Percentiles rank a stretch among this genome's conserved stretches.
These are phyloP conservation scores for Peucedramus taeniatus DNA, from an alignment of 2,113 vertebrate species.

Conservation along the genomic window DNA sequence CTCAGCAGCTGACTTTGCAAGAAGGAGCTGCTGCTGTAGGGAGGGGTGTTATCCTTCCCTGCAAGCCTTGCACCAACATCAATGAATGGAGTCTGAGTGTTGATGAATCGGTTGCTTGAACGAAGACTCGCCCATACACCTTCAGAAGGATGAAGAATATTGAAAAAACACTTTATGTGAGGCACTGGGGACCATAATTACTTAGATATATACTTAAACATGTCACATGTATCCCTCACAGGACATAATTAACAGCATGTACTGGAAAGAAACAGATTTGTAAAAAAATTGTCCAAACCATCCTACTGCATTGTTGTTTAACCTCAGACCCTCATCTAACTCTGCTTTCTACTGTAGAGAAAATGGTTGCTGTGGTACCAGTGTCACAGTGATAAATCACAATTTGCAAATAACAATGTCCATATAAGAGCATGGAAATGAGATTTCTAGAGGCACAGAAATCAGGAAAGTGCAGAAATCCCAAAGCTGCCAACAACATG, in stretches of 20 bases:
- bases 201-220: background rate
- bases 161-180: background rate
- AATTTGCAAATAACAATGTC: background rate
- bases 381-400: background rate
- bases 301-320: background rate
- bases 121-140: slow-evolving; percentile 97
- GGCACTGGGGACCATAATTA: background rate
- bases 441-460: background rate
- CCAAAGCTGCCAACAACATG: background rate
- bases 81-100: slow-evolving; percentile 74
- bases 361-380: background rate
- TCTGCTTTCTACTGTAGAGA: background rate
- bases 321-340: background rate
- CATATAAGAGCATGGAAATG: background rate
- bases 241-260: background rate
- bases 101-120: slow-evolving; percentile 88
- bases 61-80: slow-evolving; percentile 87
- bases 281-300: background rate
- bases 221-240: background rate
- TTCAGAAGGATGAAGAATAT: slow-evolving; percentile 67
- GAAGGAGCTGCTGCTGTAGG: slow-evolving; percentile 80
- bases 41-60: slow-evolving; percentile 83
- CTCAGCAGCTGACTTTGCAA: slow-evolving; percentile 90
- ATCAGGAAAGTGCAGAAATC: background rate
- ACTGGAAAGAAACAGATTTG: background rate